Evolutionary conservation across 2,113 vertebrate genomes (phyloP).

Genomic region (Falcunculus frontatus): DNA sequence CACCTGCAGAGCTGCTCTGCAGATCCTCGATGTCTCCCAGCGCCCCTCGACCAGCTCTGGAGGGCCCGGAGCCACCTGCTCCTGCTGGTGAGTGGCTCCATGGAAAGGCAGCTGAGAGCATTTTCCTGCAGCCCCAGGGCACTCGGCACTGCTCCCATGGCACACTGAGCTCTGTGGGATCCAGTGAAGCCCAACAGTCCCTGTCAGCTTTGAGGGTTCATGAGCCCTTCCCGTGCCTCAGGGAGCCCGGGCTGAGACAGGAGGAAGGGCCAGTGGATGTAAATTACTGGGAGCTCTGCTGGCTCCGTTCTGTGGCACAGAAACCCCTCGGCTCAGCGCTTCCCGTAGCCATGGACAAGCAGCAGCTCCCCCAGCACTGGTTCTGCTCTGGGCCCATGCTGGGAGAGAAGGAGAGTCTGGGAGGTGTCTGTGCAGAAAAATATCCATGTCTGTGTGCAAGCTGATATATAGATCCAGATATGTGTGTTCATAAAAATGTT

Average conservation of each 20-base stretch:
- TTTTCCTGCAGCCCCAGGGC: neutral
- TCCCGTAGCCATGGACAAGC: neutral
- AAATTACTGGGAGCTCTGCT: neutral
- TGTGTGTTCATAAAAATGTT: neutral
- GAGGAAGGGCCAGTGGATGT: neutral
- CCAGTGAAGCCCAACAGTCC: neutral
- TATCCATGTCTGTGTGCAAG: neutral
- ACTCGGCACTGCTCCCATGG: neutral
- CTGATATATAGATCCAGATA: neutral
- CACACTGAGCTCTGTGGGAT: neutral
- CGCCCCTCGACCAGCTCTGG: neutral
- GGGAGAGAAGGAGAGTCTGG: neutral
- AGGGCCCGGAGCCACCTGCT: neutral
- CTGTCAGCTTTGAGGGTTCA: neutral
- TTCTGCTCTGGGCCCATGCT: neutral
- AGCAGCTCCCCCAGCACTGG: neutral
- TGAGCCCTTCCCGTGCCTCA: neutral
- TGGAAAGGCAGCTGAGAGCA: neutral
- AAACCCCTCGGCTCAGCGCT: fast-evolving
- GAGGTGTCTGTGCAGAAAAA: neutral
- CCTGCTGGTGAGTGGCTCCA: neutral
- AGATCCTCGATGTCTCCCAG: neutral
- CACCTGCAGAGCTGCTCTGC: neutral
- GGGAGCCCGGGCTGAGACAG: neutral
- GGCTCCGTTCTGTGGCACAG: neutral